Base-by-base conservation (phyloP, 1,140 invertebrate species). In the Pararge aegeria region DNA sequence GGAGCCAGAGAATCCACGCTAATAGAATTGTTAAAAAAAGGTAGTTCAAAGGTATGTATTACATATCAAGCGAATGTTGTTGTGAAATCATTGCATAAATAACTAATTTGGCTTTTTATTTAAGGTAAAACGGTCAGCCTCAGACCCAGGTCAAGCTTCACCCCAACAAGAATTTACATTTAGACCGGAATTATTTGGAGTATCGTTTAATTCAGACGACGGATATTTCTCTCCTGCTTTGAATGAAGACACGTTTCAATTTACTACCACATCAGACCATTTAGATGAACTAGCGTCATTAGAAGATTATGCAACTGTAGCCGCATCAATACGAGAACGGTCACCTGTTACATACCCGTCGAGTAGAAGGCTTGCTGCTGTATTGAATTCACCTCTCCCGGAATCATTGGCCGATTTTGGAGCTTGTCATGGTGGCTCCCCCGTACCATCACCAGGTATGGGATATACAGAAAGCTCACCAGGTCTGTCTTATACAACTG, bases 361-460 rank as follows among this genome's bases (percentile, higher is more conserved):
- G 1, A 94, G 94, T 78, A 92, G 94, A 38, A 93, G 94, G 54
- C 88, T 95, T 1, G 94, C 95, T 74, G 94, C 94, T 0, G 91
- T 95, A 3, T 87, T 95, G 2, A 94, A 95, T 70, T 95, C 94
- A 1, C 94, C 94, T 0, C 77, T 95, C 10, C 94, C 95, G 0
- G 95, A 95, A 78, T 95, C 94, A 24, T 82, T 96, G 61, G 95
- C 95, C 1, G 95, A 96, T 75, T 96, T 96, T 78, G 94, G 94
- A 70, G 94, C 95, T 19, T 96, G 93, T 75, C 93, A 94, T 85
- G 87, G 83, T 34, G 84, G 87, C 21, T 92, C 93, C 15, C 93
- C 78, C 73, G 92, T 71, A 64, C 71, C 77, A n/a, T 89, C 87
- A 6, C 87, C 87, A 13, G 84, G 84, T n/a, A 78, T 89, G 4